Conservation (phyloP, 2,797 vertebrate genomes). For the Syngnathus rostellatus region DNA sequence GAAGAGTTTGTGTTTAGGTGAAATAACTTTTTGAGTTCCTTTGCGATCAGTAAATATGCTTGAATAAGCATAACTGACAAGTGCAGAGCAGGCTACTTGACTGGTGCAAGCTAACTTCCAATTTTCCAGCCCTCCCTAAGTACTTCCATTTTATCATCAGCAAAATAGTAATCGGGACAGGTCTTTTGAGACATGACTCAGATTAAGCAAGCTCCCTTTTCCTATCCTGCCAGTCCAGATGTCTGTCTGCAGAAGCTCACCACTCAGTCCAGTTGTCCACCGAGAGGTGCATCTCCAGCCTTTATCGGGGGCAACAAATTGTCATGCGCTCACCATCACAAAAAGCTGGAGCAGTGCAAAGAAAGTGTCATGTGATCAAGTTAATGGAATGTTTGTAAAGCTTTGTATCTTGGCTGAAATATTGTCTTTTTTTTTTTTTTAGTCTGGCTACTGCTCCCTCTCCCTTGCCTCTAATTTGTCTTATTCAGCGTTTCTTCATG, state of each 20-base stretch:
- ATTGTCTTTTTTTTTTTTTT: constrained; percentile 6
- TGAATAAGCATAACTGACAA: no score
- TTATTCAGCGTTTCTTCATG: constrained; percentile 19
- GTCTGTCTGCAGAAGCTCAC: constrained; percentile 47
- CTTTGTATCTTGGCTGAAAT: constrained; percentile 15
- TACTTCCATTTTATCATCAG: constrained; percentile 5
- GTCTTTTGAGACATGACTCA: no score
- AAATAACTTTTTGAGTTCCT: no score
- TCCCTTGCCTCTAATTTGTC: constrained; percentile 32
- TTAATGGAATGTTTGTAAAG: constrained; percentile 23
- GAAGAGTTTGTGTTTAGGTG: no score
- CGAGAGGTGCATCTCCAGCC: constrained; percentile 45
- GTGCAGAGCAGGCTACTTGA: no score
- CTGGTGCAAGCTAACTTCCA: no score
- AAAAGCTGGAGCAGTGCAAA: constrained; percentile 35
- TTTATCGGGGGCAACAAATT: constrained; percentile 62
- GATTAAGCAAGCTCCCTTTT: constrained; percentile 7
- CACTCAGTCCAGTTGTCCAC: constrained; percentile 62
- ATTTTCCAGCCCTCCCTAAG: not conserved
- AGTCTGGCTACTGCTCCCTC: constrained; percentile 4
- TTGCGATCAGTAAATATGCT: no score
- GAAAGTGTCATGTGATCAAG: constrained; percentile 27
- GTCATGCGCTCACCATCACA: constrained; percentile 44
- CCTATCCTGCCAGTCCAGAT: constrained; percentile 10
- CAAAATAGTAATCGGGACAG: not conserved